A percentile compares a stretch with the other conserved stretches of the same genome.
These are phyloP conservation scores for Oasisia sp. DNA, from an alignment of 2,888 invertebrate genomes.

Conservation along the genomic window DNA sequence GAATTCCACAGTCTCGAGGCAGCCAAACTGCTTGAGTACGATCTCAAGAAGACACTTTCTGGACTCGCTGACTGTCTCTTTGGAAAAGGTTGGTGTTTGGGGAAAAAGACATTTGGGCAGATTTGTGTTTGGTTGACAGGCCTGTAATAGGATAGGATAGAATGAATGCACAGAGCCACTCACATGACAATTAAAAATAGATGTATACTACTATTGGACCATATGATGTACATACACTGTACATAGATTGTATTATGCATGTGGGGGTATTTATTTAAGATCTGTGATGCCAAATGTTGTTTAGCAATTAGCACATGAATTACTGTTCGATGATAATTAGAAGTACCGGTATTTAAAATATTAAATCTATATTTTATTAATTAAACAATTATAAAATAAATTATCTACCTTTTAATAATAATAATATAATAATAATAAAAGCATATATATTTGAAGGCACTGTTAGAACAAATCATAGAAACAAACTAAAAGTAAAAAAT, in stretches of 20 bases:
- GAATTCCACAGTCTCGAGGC: slow-evolving; percentile 87
- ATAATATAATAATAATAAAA: no score
- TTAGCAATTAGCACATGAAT: neutral
- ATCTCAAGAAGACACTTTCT: slow-evolving; percentile 82
- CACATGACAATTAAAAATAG: no score
- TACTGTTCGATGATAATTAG: neutral
- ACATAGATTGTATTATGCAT: neutral
- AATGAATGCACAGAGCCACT: no score
- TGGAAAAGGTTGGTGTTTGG: slow-evolving; percentile 72
- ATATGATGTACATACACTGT: neutral
- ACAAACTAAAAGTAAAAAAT: no score
- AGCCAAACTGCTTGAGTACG: slow-evolving; percentile 83
- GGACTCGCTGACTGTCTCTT: slow-evolving; percentile 82
- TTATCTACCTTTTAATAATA: neutral
- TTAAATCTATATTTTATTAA: slow-evolving; percentile 5
- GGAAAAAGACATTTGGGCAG: neutral
- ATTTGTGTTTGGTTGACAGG: neutral
- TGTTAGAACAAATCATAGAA: no score
- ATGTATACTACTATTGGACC: no score
- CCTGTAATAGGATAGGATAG: no score
- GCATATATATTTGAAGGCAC: no score
- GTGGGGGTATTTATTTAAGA: neutral
- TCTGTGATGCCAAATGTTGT: neutral
- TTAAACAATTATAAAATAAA: neutral
- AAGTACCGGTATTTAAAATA: neutral